Conservation (phyloP, 1,140 invertebrate genomes). For the Trichonephila inaurata region DNA sequence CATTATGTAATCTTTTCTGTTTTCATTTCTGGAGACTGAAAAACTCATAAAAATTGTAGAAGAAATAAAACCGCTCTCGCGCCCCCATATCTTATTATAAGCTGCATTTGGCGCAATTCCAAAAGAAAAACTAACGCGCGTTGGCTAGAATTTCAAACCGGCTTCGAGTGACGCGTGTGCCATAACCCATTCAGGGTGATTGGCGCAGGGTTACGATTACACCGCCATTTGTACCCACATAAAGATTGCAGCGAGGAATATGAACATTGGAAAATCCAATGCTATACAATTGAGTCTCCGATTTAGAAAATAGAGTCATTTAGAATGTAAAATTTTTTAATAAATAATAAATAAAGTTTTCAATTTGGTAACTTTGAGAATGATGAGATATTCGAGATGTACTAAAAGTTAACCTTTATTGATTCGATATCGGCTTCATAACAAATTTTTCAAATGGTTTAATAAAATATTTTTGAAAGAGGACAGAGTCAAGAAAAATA, state of each 20-base stretch:
- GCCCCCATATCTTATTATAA: conserved; percentile 56
- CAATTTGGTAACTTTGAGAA: no score
- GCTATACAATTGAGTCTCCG: no score
- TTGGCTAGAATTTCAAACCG: conserved; percentile 43
- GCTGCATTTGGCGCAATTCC: conserved; percentile 57
- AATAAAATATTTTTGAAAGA: no score
- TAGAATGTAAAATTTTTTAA: no score
- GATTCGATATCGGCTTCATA: no score
- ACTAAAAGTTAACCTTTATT: no score
- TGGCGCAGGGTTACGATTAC: background rate
- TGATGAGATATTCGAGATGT: no score
- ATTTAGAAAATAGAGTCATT: no score
- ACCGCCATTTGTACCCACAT: conserved; percentile 34
- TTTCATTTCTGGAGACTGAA: conserved; percentile 33
- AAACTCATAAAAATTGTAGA: conserved; percentile 62
- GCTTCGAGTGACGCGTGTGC: background rate
- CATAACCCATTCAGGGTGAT: background rate
- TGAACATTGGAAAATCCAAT: no score
- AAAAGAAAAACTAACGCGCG: conserved; percentile 46
- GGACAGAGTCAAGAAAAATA: no score
- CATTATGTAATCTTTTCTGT: conserved; percentile 61
- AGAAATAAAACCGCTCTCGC: conserved; percentile 26
- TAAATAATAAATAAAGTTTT: no score
- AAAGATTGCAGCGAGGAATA: background rate
- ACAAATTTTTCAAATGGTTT: no score